Evolutionary conservation across 2,797 vertebrate species (phyloP).

Genomic region (Gymnothorax reevesii): DNA sequence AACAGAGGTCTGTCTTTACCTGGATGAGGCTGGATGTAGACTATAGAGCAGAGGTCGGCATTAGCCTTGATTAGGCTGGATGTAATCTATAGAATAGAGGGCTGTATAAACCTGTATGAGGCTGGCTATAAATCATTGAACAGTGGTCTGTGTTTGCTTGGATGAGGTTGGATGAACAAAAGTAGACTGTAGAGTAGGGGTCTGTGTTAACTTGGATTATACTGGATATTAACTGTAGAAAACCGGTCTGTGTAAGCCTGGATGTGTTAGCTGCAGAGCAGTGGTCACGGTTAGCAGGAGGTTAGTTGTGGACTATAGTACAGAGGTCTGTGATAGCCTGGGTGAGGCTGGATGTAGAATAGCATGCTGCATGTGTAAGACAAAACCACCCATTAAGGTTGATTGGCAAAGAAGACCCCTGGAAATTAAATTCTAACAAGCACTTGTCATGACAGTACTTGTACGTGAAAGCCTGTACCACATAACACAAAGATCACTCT

Average conservation of each 20-base stretch:
- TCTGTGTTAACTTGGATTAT: not conserved
- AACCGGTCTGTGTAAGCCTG: not conserved
- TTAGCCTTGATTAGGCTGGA: not conserved
- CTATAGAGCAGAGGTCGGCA: too few species aligned
- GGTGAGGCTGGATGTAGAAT: not conserved
- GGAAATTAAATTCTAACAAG: constrained; percentile 31
- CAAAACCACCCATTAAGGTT: constrained; percentile 17
- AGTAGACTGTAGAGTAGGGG: too few species aligned
- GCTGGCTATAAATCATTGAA: not conserved
- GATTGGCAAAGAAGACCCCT: constrained; percentile 32
- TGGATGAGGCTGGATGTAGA: not conserved
- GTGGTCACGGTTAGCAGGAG: too few species aligned
- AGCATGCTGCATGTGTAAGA: too few species aligned
- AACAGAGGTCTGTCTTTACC: not conserved
- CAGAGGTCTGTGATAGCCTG: not conserved
- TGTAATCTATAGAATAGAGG: not conserved
- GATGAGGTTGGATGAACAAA: not conserved
- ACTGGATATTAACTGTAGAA: not conserved
- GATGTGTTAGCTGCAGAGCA: not conserved
- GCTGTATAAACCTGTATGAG: not conserved
- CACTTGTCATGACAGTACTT: constrained; percentile 29
- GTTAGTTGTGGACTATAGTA: not conserved
- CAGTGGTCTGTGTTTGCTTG: not conserved
- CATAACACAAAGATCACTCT: constrained; percentile 19
- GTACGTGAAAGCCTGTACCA: constrained; percentile 17